Conservation (phyloP, 2,113 vertebrate species). For the Genyomyrus donnyi region DNA sequence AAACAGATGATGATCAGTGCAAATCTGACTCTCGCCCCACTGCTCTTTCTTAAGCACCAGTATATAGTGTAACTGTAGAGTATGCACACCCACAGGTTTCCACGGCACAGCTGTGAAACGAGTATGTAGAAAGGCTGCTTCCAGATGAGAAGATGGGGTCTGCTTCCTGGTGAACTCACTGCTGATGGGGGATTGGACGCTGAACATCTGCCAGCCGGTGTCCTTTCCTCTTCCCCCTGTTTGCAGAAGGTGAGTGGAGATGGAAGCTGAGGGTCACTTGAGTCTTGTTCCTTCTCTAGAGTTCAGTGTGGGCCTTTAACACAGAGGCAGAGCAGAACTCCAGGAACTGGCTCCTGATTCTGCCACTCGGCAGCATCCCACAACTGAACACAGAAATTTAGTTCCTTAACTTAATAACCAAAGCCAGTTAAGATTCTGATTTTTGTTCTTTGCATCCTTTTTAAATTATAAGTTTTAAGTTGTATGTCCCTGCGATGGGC, state of each 20-base stretch:
- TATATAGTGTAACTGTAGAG: slow-evolving; percentile 27
- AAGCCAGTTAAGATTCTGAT: background rate
- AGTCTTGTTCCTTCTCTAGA: background rate
- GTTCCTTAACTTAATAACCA: background rate
- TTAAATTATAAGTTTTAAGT: background rate
- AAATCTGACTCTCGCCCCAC: background rate
- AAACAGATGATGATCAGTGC: slow-evolving; percentile 28
- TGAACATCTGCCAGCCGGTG: background rate
- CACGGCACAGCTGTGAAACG: background rate
- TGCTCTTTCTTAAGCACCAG: slow-evolving; percentile 40
- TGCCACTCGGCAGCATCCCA: background rate
- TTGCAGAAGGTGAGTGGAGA: background rate
- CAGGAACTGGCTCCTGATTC: background rate
- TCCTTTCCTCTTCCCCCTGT: background rate
- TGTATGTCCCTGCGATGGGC: no score
- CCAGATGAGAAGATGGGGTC: background rate
- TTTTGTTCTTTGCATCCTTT: background rate
- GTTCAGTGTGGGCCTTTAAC: background rate
- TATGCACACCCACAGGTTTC: slow-evolving; percentile 12
- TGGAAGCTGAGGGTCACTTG: background rate
- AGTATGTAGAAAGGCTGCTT: background rate
- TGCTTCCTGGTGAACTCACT: background rate
- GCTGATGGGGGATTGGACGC: background rate
- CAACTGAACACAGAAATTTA: background rate
- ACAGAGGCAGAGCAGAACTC: background rate